A percentile compares a stretch with the other conserved stretches of the same genome.
These are phyloP conservation scores for Potamarius usumacintae DNA, from an alignment of 2,113 vertebrate species.

Conservation along the genomic window DNA sequence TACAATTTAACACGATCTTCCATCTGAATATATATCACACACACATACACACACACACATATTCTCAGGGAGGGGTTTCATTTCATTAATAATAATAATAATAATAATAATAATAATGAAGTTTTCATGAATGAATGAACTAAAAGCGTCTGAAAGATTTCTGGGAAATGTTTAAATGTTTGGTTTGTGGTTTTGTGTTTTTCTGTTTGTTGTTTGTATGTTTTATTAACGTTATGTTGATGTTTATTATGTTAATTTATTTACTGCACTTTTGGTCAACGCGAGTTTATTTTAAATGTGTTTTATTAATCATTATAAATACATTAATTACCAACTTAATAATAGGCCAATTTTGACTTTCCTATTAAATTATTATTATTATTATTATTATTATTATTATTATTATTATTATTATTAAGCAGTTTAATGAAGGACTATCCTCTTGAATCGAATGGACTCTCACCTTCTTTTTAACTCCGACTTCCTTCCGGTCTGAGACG, in stretches of 20 bases:
- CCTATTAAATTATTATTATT: not conserved
- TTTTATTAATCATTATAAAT: not conserved
- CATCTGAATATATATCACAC: too few species aligned
- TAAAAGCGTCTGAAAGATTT: not conserved
- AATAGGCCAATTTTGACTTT: not conserved
- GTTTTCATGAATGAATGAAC: not conserved
- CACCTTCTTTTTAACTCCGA: conserved; percentile 95
- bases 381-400: conserved; percentile 1
- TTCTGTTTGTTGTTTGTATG: not conserved
- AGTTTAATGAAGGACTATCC: not conserved
- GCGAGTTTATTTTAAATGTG: not conserved
- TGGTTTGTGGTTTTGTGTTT: not conserved
- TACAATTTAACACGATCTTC: not conserved
- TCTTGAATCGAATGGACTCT: conserved; percentile 29
- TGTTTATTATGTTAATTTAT: not conserved
- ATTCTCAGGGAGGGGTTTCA: too few species aligned
- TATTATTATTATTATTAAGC: not conserved
- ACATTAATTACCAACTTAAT: not conserved
- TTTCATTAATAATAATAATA: not conserved
- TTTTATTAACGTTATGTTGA: not conserved
- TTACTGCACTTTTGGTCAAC: not conserved
- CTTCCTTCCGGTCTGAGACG: conserved; percentile 92
- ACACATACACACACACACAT: too few species aligned
- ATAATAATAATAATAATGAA: not conserved
- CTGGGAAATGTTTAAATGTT: not conserved